phyloP scores from a whole-genome alignment of 2,113 vertebrate species.

The Anhinga rufa region DNA sequence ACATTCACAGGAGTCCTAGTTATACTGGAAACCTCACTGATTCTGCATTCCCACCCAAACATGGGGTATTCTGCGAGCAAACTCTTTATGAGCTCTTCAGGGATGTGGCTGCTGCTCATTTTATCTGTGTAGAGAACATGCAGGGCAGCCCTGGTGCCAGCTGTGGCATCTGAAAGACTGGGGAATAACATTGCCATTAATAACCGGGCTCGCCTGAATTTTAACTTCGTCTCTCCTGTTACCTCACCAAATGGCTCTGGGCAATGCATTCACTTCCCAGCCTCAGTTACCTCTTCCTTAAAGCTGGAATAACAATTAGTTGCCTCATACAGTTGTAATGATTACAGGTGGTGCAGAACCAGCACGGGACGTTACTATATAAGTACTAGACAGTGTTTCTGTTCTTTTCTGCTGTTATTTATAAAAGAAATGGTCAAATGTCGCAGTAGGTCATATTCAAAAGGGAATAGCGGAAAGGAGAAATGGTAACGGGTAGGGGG shows the following conservation, averaged over 20 bases:
- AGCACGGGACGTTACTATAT: too few relatives aligned
- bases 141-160: not conserved
- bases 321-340: not conserved
- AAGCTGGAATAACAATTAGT: not conserved
- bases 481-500: not conserved
- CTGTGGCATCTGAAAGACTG: too few relatives aligned
- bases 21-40: not conserved
- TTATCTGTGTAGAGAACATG: not conserved
- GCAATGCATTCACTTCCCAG: not conserved
- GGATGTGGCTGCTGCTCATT: not conserved
- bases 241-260: not conserved
- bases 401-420: not conserved
- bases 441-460: not conserved
- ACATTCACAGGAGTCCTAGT: too few relatives aligned
- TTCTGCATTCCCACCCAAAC: not conserved
- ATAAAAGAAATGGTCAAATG: not conserved
- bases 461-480: not conserved
- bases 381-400: not conserved
- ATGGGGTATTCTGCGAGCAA: not conserved
- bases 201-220: not conserved
- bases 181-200: not conserved
- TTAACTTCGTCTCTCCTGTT: not conserved
- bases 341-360: not conserved
- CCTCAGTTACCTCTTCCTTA: not conserved
- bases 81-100: not conserved